Base-by-base conservation (phyloP, 2,113 vertebrate species). In the Sinocyclocheilus grahami region DNA sequence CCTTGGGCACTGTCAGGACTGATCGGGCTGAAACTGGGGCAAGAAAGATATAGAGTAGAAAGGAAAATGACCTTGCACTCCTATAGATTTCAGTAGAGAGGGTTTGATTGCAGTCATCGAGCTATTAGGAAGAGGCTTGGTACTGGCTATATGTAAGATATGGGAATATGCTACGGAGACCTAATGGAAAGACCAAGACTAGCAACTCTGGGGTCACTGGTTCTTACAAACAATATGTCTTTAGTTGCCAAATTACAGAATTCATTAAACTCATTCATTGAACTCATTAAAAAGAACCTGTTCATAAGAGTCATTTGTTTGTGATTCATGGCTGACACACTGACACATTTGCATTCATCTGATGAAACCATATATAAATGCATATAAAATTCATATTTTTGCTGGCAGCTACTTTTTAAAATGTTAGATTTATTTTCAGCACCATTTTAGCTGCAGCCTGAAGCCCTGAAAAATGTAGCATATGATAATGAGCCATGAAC, bases 1-100 rank as follows among this genome's bases (percentile, higher is more conserved):
- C 92, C 89, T 55, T 86, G 92, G 89, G 87, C 89, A 85, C 86
- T 91, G 92, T 90, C 92, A 90, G 86, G 89, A 84, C 87, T 88
- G 85, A 92, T 91, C 91, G 91, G 39, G 87, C 89, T 62, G 67
- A 90, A 91, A 86, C 42, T 90, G 75, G 87, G 88, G 89, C 87
- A 90, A 87, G 85, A 87, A 67, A 67, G 37, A 60, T 20, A n/a
- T 2, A n/a, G 18, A 72, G 55, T 20, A 42, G 74, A 39, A 86
- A 78, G 33, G 22, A 71, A 80, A 67, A 67, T 55, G 69, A 20
- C 77, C 46, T 77, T 77, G 5, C 5, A 0, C 22, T 55, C 12
- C 24, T 30, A 16, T 24, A 46, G 11, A 69, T 20, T 65, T 76
- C 39, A 48, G 14, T 37, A 37, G 37, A 37, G 37, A 37, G 5